Conservation (phyloP, 2,797 vertebrate genomes). For the Scarus forsteni region DNA sequence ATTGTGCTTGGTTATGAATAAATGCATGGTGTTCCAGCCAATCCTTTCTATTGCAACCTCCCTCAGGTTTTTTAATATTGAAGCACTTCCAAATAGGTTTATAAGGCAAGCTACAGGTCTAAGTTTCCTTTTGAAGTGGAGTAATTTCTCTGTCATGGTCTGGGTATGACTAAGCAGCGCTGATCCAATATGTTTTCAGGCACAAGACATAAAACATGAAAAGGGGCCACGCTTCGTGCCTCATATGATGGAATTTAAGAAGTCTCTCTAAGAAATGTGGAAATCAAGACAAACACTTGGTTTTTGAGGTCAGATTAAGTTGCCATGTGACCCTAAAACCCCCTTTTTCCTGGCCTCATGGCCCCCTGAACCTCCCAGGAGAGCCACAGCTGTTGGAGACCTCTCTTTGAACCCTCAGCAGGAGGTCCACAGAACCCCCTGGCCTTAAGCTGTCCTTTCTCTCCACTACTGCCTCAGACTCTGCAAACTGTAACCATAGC, state of each 20-base stretch:
- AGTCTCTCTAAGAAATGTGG: constrained; percentile 22
- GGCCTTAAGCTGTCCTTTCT: constrained; percentile 50
- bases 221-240: constrained; percentile 2
- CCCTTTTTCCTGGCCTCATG: constrained; percentile 27
- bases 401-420: constrained; percentile 83
- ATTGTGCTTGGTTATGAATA: background rate
- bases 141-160: background rate
- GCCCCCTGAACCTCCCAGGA: constrained; percentile 66
- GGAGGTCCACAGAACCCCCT: constrained; percentile 70
- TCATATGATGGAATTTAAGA: constrained; percentile 42
- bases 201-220: constrained; percentile 10
- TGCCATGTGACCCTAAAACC: constrained; percentile 53
- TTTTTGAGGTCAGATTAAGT: constrained; percentile 71
- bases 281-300: constrained; percentile 53
- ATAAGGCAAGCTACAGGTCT: background rate
- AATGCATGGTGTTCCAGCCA: background rate
- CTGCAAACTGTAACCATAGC: constrained; percentile 79
- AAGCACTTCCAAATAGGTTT: background rate
- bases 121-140: background rate
- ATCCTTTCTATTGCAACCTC: background rate
- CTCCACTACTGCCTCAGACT: constrained; percentile 52
- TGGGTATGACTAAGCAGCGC: background rate
- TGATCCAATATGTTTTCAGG: background rate
- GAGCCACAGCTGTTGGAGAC: constrained; percentile 81
- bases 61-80: background rate